These are phyloP conservation scores for Sapajus apella DNA, from an alignment of 2,113 vertebrate species.

Conservation along the genomic window DNA sequence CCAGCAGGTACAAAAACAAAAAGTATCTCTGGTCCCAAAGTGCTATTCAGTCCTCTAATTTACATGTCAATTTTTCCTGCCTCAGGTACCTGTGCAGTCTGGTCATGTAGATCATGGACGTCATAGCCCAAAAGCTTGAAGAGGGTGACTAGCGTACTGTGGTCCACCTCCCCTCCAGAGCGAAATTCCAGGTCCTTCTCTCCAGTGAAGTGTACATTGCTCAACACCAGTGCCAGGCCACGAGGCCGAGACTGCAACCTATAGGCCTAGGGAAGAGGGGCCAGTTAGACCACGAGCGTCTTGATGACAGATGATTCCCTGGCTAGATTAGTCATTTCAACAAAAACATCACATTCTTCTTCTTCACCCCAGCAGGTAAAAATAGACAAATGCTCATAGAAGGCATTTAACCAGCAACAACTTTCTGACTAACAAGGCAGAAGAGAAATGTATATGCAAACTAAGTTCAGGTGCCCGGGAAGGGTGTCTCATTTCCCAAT, in stretches of 20 bases:
- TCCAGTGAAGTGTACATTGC: constrained; percentile 91
- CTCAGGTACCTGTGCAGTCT: constrained; percentile 89
- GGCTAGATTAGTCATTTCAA: background rate
- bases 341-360: background rate
- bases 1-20: background rate
- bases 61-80: background rate
- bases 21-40: background rate
- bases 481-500: background rate
- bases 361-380: background rate
- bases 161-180: constrained; percentile 94
- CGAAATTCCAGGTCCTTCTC: constrained; percentile 91
- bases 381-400: background rate
- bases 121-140: constrained; percentile 92
- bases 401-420: background rate
- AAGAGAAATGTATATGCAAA: background rate
- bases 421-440: background rate
- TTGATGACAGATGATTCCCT: background rate
- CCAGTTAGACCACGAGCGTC: background rate
- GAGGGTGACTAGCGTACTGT: constrained; percentile 88
- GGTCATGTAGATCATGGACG: constrained; percentile 86
- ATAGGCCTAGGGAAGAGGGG: constrained; percentile 88
- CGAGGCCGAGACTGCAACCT: constrained; percentile 90
- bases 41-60: background rate
- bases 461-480: background rate
- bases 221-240: constrained; percentile 93